These are phyloP conservation scores for Hystrix cristata DNA, from an alignment of 2,113 vertebrate species.

Conservation along the genomic window DNA sequence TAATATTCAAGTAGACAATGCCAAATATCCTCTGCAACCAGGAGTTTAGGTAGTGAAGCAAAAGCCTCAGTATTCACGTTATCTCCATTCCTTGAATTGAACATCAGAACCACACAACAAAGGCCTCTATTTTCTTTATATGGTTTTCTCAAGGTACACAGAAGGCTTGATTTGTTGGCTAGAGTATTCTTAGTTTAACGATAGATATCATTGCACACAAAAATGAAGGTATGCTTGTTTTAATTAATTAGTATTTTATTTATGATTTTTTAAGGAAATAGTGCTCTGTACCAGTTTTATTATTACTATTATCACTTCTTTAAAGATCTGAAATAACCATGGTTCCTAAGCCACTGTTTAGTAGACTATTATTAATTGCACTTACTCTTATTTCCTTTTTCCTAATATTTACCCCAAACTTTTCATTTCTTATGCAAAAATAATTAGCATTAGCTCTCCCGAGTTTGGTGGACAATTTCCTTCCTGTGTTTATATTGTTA, in stretches of 20 bases:
- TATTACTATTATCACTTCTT: slow-evolving; percentile 10
- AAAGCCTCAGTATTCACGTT: background rate
- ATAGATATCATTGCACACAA: background rate
- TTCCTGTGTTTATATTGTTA: slow-evolving; percentile 53
- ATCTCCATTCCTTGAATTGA: background rate
- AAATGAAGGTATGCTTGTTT: background rate
- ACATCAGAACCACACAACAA: background rate
- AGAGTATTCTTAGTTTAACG: background rate
- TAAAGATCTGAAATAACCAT: background rate
- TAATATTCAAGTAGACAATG: slow-evolving; percentile 56
- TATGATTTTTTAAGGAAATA: background rate
- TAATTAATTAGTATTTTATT: slow-evolving; percentile 54
- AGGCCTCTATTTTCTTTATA: background rate
- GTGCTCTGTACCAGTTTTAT: background rate
- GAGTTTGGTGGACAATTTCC: slow-evolving; percentile 32
- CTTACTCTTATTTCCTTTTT: background rate
- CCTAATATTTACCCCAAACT: slow-evolving; percentile 22
- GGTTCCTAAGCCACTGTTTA: background rate
- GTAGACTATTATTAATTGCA: background rate
- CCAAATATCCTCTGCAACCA: slow-evolving; percentile 20
- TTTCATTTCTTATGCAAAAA: slow-evolving; percentile 50
- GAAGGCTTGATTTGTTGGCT: slow-evolving; percentile 8
- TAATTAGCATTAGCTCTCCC: slow-evolving; percentile 3
- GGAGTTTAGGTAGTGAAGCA: background rate
- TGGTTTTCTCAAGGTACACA: slow-evolving; percentile 12